Base-by-base conservation (phyloP, 2,797 vertebrate genomes). In the Sternotherus odoratus region DNA sequence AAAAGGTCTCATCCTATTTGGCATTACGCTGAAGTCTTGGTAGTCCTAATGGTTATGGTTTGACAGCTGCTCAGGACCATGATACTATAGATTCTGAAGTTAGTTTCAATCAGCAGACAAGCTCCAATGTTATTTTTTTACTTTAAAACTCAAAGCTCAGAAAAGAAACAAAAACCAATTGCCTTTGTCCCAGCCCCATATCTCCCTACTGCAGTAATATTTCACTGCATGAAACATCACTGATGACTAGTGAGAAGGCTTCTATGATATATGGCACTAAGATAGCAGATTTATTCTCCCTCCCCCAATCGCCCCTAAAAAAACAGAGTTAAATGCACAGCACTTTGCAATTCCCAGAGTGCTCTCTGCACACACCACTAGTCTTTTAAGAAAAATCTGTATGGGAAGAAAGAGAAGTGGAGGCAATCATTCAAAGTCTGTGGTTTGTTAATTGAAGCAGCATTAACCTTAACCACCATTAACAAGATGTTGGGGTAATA, bases 371-470 rank as follows among this genome's bases (percentile, higher is more conserved):
- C 78, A 77, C 19, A 77, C 66, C 28, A 28, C 30, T 50, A 78
- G 50, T 92, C 95, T 96, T 95, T 86, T 54, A 82, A 94, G 95
- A 93, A 88, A 86, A 88, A 83, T 95, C 91, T 97, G 97, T 97
- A 97, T 75, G 92, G 82, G 75, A 93, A 88, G 95, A 96, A 43
- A 46, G 23, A 74, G 69, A 66, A 36, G 2, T 72, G 83, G 69
- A 60, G 30, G 84, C 95, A 97, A 98, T 97, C 96, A 95, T 96
- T 97, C 97, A 97, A 57, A 95, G 88, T 89, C 77, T 86, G 87
- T 43, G 90, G 88, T 83, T 79, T 95, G 96, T 88, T 96, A 79
- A 86, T 74, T 77, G 91, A 92, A 91, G 93, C 96, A 82, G 94
- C 90, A 3, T 36, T 53, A 66, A 69, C 36, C 5, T 86, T 83